Base-by-base conservation (phyloP, 2,113 vertebrate genomes). In the Hydrochoerus hydrochaeris region DNA sequence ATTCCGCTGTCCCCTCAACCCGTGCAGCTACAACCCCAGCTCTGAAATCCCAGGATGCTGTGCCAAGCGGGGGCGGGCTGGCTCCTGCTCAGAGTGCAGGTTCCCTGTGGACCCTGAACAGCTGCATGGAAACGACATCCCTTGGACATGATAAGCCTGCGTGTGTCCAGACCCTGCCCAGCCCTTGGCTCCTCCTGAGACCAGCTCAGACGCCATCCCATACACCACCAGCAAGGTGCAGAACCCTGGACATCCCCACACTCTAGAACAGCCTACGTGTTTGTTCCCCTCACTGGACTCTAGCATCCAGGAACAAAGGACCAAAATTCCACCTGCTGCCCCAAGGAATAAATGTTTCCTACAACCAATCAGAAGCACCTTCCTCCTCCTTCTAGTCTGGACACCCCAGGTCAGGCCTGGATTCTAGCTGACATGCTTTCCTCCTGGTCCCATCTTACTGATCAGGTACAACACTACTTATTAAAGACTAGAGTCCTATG, bases 51-150 rank as follows among this genome's bases (percentile, higher is more conserved):
- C n/a, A 54, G 7, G 11, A 17, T 14, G 0, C 5, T 9, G 46
- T 1, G 26, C 7, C 52, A 19, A 4, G 86, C 35, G 0, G 10
- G 2, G 7, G 12, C 2, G 3, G 28, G 5, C 32, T 38, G 80
- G n/a, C 82, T 28, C n/a, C 73, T 57, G 38, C 49, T n/a, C 8
- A 14, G 8, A 14, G 60, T 4, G 7, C 83, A 2, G 11, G 12
- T 20, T 41, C 73, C 57, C 2, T 3, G 1, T 24, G 69, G 35
- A 35, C 62, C 60, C 32, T 11, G 17, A 38, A 54, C 67, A 78
- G 30, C 20, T 12, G 1, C 20, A 22, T 16, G 2, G 46, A 44
- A 73, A 78, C 14, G 46, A 20, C 16, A 9, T 7, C 49, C 35
- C 62, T 80, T 14, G 63, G 22, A 1, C 83, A 62, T 0, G 38